Conservation (phyloP, 2,888 invertebrate genomes). For the Xestoiulus laeticollis region DNA sequence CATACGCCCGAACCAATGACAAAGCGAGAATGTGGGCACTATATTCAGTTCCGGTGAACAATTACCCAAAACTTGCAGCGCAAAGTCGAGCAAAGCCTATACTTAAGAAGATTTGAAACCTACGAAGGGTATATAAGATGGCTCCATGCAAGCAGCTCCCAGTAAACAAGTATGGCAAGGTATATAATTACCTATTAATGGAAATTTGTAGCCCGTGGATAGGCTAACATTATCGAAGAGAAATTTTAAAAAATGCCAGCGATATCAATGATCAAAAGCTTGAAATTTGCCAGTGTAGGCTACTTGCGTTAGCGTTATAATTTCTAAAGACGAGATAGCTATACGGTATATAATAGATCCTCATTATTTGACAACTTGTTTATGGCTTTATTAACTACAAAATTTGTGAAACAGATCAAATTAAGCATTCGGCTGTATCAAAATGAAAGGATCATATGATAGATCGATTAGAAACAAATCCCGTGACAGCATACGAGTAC, state of each 20-base stretch:
- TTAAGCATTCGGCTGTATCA: not conserved
- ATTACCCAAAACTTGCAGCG: not conserved
- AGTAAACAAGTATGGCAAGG: not conserved
- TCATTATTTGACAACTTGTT: not conserved
- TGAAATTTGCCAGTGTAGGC: not conserved
- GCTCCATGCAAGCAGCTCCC: not conserved
- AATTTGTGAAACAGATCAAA: not conserved
- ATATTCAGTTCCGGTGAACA: not conserved
- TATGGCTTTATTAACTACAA: not conserved
- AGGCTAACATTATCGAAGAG: not conserved
- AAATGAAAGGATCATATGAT: not conserved
- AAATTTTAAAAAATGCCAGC: not conserved
- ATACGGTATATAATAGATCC: not conserved
- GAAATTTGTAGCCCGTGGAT: not conserved
- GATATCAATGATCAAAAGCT: slow-evolving; percentile 14
- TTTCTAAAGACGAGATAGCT: no score
- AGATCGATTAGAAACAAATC: not conserved
- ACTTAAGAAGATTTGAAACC: not conserved
- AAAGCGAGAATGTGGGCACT: not conserved
- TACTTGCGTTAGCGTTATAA: not conserved
- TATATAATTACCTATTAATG: not conserved
- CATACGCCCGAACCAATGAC: not conserved
- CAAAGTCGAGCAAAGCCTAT: not conserved
- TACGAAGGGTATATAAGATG: no score
- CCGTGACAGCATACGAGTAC: not conserved